Evolutionary conservation across 2,113 vertebrate species (phyloP).

Genomic region (Ia io): DNA sequence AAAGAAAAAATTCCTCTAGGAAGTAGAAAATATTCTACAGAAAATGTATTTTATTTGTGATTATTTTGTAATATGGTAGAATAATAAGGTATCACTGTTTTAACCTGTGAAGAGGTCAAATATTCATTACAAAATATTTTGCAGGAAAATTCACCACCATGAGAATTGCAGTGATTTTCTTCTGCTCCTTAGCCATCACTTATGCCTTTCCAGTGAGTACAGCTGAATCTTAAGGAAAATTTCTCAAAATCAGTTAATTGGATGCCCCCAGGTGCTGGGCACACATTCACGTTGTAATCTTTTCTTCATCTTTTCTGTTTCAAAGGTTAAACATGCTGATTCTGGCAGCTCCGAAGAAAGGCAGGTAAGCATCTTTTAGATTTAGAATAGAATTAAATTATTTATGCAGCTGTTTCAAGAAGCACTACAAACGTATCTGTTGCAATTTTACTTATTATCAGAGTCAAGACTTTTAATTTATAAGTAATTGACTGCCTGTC

Average conservation of each 20-base stretch:
- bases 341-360: constrained; percentile 81
- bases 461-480: neutral
- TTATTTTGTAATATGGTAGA: neutral
- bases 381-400: neutral
- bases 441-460: neutral
- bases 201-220: constrained; percentile 83
- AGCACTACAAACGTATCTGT: neutral
- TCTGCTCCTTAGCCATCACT: constrained; percentile 80
- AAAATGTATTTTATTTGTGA: neutral
- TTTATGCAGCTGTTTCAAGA: neutral
- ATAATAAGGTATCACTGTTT: neutral
- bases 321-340: constrained; percentile 71
- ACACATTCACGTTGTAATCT: constrained; percentile 23
- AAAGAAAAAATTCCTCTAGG: neutral
- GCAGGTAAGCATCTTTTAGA: constrained; percentile 73
- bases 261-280: neutral
- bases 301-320: constrained; percentile 38
- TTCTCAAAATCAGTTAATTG: neutral
- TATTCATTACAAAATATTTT: constrained; percentile 66
- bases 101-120: neutral
- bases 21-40: neutral
- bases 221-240: neutral
- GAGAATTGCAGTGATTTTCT: constrained; percentile 78
- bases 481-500: neutral
- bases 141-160: constrained; percentile 75